Percentiles rank a stretch among this genome's conserved stretches.
Conservation (phyloP, 2,113 vertebrate species). For the Microcebus griseorufus region DNA sequence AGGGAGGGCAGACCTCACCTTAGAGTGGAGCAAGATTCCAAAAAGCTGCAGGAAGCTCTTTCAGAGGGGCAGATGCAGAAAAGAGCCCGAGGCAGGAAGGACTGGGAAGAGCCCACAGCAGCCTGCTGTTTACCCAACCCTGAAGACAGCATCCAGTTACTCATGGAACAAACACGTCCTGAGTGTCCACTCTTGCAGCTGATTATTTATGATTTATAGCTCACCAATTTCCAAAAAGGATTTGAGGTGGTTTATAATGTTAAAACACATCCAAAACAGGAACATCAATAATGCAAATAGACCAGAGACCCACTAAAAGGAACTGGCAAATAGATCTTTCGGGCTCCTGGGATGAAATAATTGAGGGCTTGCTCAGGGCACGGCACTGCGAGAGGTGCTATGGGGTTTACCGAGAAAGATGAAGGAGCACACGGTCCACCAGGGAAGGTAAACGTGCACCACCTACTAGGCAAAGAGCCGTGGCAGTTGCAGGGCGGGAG, state of each 20-base stretch:
- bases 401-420: background rate
- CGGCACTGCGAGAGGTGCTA: background rate
- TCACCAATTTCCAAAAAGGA: slow-evolving; percentile 31
- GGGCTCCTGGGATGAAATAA: slow-evolving; percentile 1
- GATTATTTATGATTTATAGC: slow-evolving; percentile 40
- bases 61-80: background rate
- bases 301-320: slow-evolving; percentile 5
- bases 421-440: background rate
- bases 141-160: background rate
- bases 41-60: background rate
- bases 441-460: background rate
- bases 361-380: slow-evolving; percentile 17
- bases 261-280: slow-evolving; percentile 42
- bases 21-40: background rate
- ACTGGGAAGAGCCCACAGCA: background rate
- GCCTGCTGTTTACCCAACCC: background rate
- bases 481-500: background rate
- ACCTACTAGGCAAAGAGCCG: background rate
- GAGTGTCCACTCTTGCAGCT: background rate
- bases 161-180: slow-evolving; percentile 24
- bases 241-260: background rate
- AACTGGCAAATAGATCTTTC: background rate
- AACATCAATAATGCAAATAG: slow-evolving; percentile 26
- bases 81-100: background rate
- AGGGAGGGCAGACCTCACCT: background rate